Percentiles rank a stretch among this genome's conserved stretches.
Evolutionary conservation across 2,797 vertebrate genomes (phyloP).

Genomic region (Cirrhinus molitorella): DNA sequence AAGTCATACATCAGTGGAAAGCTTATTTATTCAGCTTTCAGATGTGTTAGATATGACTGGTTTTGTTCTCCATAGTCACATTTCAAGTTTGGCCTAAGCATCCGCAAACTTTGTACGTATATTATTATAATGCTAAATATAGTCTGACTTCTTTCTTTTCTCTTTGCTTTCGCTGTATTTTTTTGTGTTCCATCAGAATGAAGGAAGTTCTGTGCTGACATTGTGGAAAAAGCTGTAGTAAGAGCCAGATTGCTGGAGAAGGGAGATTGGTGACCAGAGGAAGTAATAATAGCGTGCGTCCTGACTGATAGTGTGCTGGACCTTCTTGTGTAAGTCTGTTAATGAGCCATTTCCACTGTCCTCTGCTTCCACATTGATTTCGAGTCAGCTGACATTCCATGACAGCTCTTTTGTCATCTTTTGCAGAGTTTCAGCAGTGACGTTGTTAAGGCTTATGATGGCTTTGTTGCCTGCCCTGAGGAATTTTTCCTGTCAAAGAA

Average conservation of each 20-base stretch:
- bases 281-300: slow-evolving; percentile 73
- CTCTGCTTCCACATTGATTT: slow-evolving; percentile 62
- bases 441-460: slow-evolving; percentile 6
- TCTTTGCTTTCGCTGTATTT: slow-evolving; percentile 62
- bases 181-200: slow-evolving; percentile 48
- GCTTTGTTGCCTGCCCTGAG: slow-evolving; percentile 6
- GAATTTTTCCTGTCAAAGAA: slow-evolving; percentile 44
- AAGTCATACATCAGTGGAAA: no score
- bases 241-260: slow-evolving; percentile 68
- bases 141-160: slow-evolving; percentile 41
- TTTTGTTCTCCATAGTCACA: background rate
- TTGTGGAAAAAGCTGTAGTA: slow-evolving; percentile 80
- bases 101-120: slow-evolving; percentile 7
- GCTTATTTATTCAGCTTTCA: no score
- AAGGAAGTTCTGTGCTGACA: slow-evolving; percentile 69
- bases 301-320: slow-evolving; percentile 68
- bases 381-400: slow-evolving; percentile 51
- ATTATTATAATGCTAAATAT: slow-evolving; percentile 34
- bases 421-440: slow-evolving; percentile 9
- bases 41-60: no score
- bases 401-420: background rate
- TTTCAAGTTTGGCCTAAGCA: background rate
- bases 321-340: slow-evolving; percentile 63
- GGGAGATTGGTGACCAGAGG: slow-evolving; percentile 74
- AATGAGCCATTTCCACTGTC: slow-evolving; percentile 64